Percentiles rank a stretch among this genome's conserved stretches.
These are phyloP conservation scores for Brenthis hecate DNA, from an alignment of 2,888 invertebrate species.

Conservation along the genomic window DNA sequence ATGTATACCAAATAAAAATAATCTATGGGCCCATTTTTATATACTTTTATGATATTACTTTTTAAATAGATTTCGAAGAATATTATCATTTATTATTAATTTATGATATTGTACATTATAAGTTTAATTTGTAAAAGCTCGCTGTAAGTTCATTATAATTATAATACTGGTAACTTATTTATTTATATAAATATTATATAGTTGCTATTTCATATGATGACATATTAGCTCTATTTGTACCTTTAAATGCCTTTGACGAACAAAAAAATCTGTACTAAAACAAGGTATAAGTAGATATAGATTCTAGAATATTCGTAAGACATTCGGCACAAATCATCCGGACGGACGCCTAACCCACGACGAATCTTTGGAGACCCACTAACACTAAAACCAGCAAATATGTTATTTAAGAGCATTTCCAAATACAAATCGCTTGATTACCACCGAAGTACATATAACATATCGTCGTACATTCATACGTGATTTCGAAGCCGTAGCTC, in stretches of 20 bases:
- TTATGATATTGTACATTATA: no score
- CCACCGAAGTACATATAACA: slow-evolving; percentile 96
- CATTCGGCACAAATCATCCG: slow-evolving; percentile 17
- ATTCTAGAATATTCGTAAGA: slow-evolving; percentile 1
- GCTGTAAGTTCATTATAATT: no score
- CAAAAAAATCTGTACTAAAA: not conserved
- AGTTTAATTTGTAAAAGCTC: no score
- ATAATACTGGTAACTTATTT: no score
- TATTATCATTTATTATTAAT: no score
- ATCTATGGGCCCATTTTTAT: no score
- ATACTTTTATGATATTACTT: no score
- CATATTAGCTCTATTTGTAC: not conserved
- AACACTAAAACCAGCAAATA: slow-evolving; percentile 8
- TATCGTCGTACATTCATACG: slow-evolving; percentile 93
- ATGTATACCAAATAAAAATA: no score
- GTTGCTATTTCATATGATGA: no score
- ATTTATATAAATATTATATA: no score
- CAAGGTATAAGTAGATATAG: not conserved
- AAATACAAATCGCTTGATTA: slow-evolving; percentile 92
- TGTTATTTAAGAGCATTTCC: slow-evolving; percentile 89
- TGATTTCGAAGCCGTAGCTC: slow-evolving; percentile 96
- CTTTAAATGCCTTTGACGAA: not conserved
- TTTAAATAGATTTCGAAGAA: no score
- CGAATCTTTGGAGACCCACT: slow-evolving; percentile 12
- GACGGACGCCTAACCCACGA: slow-evolving; percentile 15